These are phyloP conservation scores for Chromoteleia sp. DNA, from an alignment of 2,888 invertebrate species.

Conservation along the genomic window DNA sequence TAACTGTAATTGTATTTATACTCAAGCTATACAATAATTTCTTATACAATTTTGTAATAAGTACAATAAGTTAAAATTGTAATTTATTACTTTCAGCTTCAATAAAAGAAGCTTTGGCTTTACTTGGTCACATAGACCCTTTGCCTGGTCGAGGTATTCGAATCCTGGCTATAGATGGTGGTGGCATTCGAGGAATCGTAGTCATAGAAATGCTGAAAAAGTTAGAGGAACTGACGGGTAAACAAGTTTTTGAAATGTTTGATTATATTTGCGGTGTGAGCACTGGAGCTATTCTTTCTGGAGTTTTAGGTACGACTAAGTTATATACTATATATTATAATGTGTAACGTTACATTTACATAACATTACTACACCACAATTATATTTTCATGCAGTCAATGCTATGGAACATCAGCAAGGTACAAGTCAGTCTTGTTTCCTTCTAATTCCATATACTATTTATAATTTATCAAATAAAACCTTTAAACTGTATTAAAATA, in stretches of 20 bases:
- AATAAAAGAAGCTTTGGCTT: constrained; percentile 87
- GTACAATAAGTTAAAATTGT: too few species aligned
- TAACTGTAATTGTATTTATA: too few species aligned
- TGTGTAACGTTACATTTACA: neutral
- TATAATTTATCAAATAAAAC: too few species aligned
- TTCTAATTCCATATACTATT: neutral
- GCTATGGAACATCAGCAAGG: constrained; percentile 72
- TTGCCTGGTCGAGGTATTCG: constrained; percentile 90
- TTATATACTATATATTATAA: neutral
- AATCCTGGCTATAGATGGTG: constrained; percentile 95
- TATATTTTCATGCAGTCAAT: constrained; percentile 73
- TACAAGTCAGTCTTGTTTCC: constrained; percentile 45
- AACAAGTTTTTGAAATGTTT: constrained; percentile 91
- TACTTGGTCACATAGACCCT: constrained; percentile 90
- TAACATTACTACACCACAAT: too few species aligned
- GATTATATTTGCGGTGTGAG: constrained; percentile 95
- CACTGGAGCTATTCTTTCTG: constrained; percentile 93
- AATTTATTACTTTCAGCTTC: constrained; percentile 78
- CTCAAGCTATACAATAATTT: too few species aligned
- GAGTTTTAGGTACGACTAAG: constrained; percentile 86
- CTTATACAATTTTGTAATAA: too few species aligned
- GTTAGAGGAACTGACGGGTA: constrained; percentile 90
- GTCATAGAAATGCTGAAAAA: constrained; percentile 93
- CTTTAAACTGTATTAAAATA: constrained; percentile 3
- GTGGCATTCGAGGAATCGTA: constrained; percentile 94